Evolutionary conservation across 37 sponge, comb jelly and placozoan genomes (phyloP).

Genomic region (Ephydatia muelleri): DNA sequence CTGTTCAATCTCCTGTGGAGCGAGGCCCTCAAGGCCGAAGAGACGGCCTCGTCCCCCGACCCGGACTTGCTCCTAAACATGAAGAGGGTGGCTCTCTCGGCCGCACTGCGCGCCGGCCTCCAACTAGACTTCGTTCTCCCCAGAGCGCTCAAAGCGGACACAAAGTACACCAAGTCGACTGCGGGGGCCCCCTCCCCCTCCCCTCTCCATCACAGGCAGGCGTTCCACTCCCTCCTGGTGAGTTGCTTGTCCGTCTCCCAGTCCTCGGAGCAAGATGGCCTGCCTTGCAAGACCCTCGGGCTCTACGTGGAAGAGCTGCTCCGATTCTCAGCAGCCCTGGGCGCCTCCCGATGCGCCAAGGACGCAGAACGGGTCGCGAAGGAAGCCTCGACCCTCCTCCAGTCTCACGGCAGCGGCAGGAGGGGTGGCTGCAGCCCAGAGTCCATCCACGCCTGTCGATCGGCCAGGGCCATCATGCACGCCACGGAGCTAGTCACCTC

Average conservation of each 20-base stretch:
- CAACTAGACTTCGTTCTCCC: not conserved
- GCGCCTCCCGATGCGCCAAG: not conserved
- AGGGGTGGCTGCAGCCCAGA: not conserved
- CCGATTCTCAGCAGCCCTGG: not conserved
- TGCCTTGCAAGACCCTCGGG: not conserved
- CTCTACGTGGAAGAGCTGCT: not conserved
- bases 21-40: constrained; percentile 2
- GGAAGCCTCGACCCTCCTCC: not conserved
- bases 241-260: not conserved
- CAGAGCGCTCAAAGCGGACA: not conserved
- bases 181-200: not conserved
- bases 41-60: not conserved
- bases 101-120: not conserved
- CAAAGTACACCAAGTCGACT: not conserved
- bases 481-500: not conserved
- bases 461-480: not conserved
- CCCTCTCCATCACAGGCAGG: not conserved
- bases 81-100: not conserved
- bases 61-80: not conserved
- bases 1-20: constrained; percentile 3
- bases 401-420: not conserved
- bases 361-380: not conserved
- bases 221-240: not conserved
- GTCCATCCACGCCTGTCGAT: not conserved
- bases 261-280: not conserved